These are phyloP conservation scores for Empis stercorea DNA, from an alignment of 2,888 invertebrate genomes.

Conservation along the genomic window DNA sequence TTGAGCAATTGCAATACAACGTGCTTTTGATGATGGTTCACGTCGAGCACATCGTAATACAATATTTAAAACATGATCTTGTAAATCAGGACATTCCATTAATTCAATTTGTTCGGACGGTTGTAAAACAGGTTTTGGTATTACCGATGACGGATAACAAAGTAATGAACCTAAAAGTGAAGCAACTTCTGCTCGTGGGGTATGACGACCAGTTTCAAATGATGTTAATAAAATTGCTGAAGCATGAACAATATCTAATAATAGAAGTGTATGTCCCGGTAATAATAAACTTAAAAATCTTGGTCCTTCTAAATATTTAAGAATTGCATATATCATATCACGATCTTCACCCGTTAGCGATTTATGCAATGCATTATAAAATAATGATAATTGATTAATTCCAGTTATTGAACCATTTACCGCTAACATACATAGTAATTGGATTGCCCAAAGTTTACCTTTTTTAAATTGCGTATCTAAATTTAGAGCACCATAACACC, in stretches of 20 bases:
- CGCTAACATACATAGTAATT: constrained; percentile 76
- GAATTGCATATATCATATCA: constrained; percentile 61
- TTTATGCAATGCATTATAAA: constrained; percentile 75
- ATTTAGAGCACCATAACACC: constrained; percentile 87
- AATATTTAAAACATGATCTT: constrained; percentile 75
- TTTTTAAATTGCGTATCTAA: constrained; percentile 56
- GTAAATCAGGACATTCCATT: constrained; percentile 35
- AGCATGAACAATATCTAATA: constrained; percentile 82
- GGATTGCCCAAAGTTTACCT: constrained; percentile 77
- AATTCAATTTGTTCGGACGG: constrained; percentile 42
- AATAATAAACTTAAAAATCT: constrained; percentile 74
- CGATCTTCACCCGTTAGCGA: constrained; percentile 55
- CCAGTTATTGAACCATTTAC: constrained; percentile 46
- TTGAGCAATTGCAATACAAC: constrained; percentile 79
- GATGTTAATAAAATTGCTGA: constrained; percentile 76
- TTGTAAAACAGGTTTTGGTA: constrained; percentile 41
- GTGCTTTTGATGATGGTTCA: constrained; percentile 77
- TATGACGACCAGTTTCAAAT: constrained; percentile 56
- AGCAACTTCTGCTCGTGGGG: constrained; percentile 82
- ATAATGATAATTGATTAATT: constrained; percentile 62
- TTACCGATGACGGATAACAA: constrained; percentile 59
- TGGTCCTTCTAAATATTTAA: constrained; percentile 74
- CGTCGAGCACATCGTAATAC: constrained; percentile 75
- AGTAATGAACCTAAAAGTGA: constrained; percentile 78
- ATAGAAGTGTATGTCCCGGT: constrained; percentile 75